Base-by-base conservation (phyloP, 1,140 invertebrate species). In the Oryctes rhinoceros region DNA sequence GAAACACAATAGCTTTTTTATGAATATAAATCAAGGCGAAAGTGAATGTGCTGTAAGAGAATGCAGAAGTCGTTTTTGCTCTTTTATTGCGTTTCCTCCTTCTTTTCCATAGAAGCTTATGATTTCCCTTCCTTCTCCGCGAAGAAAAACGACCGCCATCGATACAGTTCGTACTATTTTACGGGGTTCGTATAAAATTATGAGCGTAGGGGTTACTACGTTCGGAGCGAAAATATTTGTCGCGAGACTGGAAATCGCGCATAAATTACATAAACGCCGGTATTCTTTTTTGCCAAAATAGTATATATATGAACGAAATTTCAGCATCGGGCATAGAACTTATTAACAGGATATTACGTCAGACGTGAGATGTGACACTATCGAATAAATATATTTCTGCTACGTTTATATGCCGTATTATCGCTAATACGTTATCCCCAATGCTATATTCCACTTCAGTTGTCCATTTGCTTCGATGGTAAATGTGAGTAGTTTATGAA, bases 81-180 rank as follows among this genome's bases (percentile, higher is more conserved):
- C 53, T 18, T 59, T 18, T 6, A 59, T 59, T 59, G 15, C 7
- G 18, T 59, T 59, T 18, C 15, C 6, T 59, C 53, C 53, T n/a
- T n/a, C 53, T 59, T 18, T 18, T 18, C 15, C n/a, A 15, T n/a
- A 3, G 15, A 18, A 15, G n/a, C 53, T 59, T 15, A 18, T 59
- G n/a, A n/a, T 59, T 59, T 53, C 18, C 0, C 53, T 59, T 59
- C 18, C 15, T 59, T 59, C 18, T 59, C 53, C 15, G 6, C 18
- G 53, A 59, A 59, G 53, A n/a, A 59, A 59, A 59, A 59, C 5
- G 15, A 10, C 53, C 53, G 53, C 53, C n/a, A 59, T 59, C 53
- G 53, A 59, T 59, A 59, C 53, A n/a, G 53, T 59, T 59, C 15
- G 15, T 18, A 59, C 53, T 59, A 59, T 59, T 59, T 59, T 59